These are phyloP conservation scores for Cranoglanis bouderius DNA, from an alignment of 2,113 vertebrate genomes.

Conservation along the genomic window DNA sequence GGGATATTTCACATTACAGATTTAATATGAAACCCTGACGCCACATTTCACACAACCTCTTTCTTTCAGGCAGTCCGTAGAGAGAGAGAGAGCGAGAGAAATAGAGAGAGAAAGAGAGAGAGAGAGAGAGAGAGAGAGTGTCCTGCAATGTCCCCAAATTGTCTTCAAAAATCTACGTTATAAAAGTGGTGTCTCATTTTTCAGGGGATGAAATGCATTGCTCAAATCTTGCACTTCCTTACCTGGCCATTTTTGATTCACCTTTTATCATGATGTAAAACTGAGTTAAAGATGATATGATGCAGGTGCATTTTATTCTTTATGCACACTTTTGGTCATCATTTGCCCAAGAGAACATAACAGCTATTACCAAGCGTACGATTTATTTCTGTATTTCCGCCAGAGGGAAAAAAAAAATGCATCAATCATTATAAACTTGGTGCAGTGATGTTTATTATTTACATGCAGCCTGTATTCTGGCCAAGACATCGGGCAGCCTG, in stretches of 20 bases:
- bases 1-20: not conserved
- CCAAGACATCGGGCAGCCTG: not conserved
- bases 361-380: not conserved
- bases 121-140: not conserved
- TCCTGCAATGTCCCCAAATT: not conserved
- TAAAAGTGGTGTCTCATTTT: not conserved
- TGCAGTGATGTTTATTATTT: conserved; percentile 28
- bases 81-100: no score
- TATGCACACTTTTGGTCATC: conserved; percentile 3
- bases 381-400: conserved; percentile 18
- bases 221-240: not conserved
- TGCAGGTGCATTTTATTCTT: not conserved
- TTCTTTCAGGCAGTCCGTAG: not conserved
- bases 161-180: not conserved
- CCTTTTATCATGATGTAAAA: not conserved
- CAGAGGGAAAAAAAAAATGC: not conserved
- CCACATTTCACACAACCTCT: not conserved
- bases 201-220: not conserved
- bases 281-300: not conserved
- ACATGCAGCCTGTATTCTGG: not conserved
- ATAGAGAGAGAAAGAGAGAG: no score
- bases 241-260: not conserved
- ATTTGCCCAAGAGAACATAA: not conserved
- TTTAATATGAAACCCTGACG: not conserved
- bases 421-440: not conserved